phyloP scores from a whole-genome alignment of 2,797 vertebrate species.

The Galagoides demidoff region DNA sequence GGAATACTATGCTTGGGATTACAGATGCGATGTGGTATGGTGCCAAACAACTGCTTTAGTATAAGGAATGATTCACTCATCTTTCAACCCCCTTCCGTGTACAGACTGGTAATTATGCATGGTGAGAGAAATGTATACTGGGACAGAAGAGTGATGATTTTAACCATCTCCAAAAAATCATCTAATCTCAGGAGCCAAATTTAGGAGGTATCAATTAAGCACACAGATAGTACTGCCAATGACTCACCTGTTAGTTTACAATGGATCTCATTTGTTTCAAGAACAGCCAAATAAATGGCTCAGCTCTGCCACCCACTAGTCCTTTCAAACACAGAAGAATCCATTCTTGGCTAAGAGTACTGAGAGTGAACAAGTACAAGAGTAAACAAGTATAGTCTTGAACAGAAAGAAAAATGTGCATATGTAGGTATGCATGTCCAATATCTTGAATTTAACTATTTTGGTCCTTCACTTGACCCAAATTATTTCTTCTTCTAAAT shows the following conservation, averaged over 20 bases:
- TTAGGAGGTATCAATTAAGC: not conserved
- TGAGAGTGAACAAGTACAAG: not conserved
- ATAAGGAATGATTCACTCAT: not conserved
- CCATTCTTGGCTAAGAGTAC: not conserved
- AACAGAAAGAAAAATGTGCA: not conserved
- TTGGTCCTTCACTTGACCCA: not conserved
- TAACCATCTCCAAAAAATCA: not conserved
- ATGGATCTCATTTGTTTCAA: not conserved
- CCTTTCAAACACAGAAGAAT: not conserved
- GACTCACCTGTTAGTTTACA: not conserved
- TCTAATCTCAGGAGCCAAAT: not conserved
- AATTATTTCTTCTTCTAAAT: conserved; percentile 38
- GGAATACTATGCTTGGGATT: not conserved
- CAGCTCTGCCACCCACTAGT: not conserved
- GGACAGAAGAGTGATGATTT: not conserved
- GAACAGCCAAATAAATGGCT: conserved; percentile 12
- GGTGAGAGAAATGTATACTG: not conserved
- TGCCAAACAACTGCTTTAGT: not conserved
- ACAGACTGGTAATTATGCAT: not conserved
- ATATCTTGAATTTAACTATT: not conserved
- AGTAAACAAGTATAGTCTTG: not conserved
- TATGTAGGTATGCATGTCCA: no score
- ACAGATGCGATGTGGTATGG: not conserved
- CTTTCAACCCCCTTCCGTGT: not conserved
- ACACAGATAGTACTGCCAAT: not conserved